These are phyloP conservation scores for Lucinisca nassula DNA, from an alignment of 2,888 invertebrate species.

Conservation along the genomic window DNA sequence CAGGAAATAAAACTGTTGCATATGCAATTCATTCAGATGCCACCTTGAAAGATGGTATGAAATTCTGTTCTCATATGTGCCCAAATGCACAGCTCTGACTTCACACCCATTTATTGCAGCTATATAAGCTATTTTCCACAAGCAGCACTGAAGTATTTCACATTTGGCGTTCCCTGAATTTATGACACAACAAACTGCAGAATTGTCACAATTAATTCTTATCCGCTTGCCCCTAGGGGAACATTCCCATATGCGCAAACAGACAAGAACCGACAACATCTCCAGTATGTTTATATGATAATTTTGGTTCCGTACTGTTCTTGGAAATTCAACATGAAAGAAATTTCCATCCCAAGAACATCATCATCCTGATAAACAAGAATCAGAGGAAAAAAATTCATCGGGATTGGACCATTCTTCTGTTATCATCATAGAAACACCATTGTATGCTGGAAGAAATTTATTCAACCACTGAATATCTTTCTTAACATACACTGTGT, in stretches of 20 bases:
- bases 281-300: not conserved
- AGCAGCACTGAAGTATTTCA: not conserved
- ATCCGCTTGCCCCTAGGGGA: not conserved
- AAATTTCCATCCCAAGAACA: conserved; percentile 1
- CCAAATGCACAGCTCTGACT: not conserved
- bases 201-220: not conserved
- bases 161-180: not conserved
- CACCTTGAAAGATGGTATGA: not conserved
- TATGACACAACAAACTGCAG: not conserved
- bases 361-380: conserved; percentile 26
- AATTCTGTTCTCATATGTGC: not conserved
- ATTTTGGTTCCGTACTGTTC: not conserved
- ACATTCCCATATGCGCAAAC: not conserved
- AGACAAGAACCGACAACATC: not conserved
- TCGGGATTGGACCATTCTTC: conserved; percentile 42
- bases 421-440: conserved; percentile 25
- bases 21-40: not conserved
- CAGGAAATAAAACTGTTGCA: not conserved
- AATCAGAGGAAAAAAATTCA: conserved; percentile 29
- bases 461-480: conserved; percentile 35
- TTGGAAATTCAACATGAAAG: conserved; percentile 21
- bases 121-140: not conserved
- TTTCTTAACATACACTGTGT: conserved; percentile 5
- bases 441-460: conserved; percentile 38
- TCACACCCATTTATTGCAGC: not conserved